A percentile compares a stretch with the other conserved stretches of the same genome.
Evolutionary conservation across 2,888 invertebrate species (phyloP).

Genomic region (Willowsia nigromaculata): DNA sequence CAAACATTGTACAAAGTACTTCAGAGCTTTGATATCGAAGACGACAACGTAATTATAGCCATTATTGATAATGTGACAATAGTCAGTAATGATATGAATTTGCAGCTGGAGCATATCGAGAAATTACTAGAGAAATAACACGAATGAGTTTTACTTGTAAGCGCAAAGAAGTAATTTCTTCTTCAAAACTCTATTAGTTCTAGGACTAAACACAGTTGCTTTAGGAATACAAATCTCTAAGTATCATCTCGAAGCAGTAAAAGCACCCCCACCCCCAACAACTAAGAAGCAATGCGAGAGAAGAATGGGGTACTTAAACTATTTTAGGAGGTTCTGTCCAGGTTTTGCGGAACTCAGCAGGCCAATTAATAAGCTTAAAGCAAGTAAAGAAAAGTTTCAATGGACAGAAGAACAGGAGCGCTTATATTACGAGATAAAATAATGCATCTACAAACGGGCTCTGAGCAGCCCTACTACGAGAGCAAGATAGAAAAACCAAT

Average conservation of each 20-base stretch:
- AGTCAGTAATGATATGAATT: background rate
- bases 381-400: background rate
- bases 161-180: conserved; percentile 4
- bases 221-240: no score
- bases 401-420: background rate
- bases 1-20: background rate
- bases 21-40: background rate
- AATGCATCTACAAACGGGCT: conserved; percentile 12
- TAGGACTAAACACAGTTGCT: background rate
- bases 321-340: no score
- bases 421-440: background rate
- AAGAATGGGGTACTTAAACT: no score
- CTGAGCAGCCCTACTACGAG: background rate
- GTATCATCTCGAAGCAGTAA: no score
- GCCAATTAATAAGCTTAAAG: background rate
- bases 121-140: background rate
- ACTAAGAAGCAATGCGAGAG: no score
- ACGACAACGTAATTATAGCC: background rate
- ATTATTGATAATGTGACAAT: conserved; percentile 25
- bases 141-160: background rate
- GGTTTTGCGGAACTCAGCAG: background rate
- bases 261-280: no score
- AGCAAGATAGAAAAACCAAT: background rate
- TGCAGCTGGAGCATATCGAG: background rate
- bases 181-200: background rate